Conservation (phyloP, 2,797 vertebrate genomes). For the Eupleurogrammus muticus region DNA sequence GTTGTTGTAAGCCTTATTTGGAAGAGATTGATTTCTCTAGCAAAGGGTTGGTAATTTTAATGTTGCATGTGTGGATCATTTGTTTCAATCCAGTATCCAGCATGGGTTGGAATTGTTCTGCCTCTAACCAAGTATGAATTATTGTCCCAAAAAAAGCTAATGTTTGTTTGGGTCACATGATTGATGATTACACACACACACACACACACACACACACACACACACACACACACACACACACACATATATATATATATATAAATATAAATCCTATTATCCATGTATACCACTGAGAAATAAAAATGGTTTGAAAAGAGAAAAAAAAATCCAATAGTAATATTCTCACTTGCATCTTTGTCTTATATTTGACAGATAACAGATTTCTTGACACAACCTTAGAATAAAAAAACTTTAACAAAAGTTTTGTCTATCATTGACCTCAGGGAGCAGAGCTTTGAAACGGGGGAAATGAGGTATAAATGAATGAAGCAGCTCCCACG, state of each 20-base stretch:
- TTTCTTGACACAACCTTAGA: constrained; percentile 23
- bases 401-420: constrained; percentile 44
- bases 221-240: too few species aligned
- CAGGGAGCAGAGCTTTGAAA: constrained; percentile 40
- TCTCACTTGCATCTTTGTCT: constrained; percentile 30
- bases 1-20: not conserved
- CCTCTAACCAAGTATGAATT: too few species aligned
- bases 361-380: constrained; percentile 32
- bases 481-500: constrained; percentile 41
- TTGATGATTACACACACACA: not conserved
- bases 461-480: constrained; percentile 40
- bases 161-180: not conserved
- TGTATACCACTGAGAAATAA: constrained; percentile 11
- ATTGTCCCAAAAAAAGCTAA: not conserved
- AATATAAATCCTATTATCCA: not conserved
- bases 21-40: constrained; percentile 3
- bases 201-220: too few species aligned
- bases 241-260: too few species aligned
- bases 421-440: constrained; percentile 44
- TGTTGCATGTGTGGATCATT: not conserved
- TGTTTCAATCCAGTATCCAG: constrained; percentile 1
- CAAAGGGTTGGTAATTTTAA: constrained; percentile 8
- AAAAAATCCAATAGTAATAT: constrained; percentile 44
- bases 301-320: constrained; percentile 24
- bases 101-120: too few species aligned